Evolutionary conservation across 2,888 invertebrate genomes (phyloP).

Genomic region (Antitype chi): DNA sequence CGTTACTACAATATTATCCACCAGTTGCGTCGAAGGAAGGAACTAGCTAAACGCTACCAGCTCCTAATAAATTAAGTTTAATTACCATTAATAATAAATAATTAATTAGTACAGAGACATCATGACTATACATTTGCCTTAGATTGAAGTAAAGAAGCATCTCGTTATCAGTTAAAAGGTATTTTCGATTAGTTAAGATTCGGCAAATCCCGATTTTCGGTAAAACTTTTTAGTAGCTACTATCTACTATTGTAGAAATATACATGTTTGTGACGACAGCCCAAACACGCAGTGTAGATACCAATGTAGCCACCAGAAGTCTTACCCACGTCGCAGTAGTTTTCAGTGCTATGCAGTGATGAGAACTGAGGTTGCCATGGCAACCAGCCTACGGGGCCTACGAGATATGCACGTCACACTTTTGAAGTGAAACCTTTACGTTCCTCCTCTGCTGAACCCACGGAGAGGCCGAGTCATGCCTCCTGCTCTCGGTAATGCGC

Average conservation of each 20-base stretch:
- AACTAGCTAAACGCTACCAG: neutral
- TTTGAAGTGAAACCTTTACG: slow-evolving; percentile 3
- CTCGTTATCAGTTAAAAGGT: neutral
- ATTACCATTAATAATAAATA: neutral
- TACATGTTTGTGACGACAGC: neutral
- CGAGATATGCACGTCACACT: slow-evolving; percentile 40
- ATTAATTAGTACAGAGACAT: neutral
- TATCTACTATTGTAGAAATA: neutral
- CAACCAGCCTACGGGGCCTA: slow-evolving; percentile 46
- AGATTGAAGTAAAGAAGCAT: neutral
- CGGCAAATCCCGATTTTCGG: neutral
- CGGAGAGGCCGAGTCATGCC: slow-evolving; percentile 36
- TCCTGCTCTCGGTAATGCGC: slow-evolving; percentile 54
- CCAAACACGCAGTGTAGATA: too few species aligned
- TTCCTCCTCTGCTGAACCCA: neutral
- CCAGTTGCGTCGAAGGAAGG: neutral
- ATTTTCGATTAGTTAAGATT: neutral
- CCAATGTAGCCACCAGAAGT: neutral
- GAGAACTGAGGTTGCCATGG: slow-evolving; percentile 39
- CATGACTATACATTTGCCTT: neutral
- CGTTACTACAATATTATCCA: slow-evolving; percentile 5
- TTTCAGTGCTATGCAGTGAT: neutral
- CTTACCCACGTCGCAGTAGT: neutral
- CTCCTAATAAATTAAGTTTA: neutral
- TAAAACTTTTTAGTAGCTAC: neutral